Evolutionary conservation across 2,888 invertebrate species (phyloP).

Genomic region (Tetranychus truncatus): DNA sequence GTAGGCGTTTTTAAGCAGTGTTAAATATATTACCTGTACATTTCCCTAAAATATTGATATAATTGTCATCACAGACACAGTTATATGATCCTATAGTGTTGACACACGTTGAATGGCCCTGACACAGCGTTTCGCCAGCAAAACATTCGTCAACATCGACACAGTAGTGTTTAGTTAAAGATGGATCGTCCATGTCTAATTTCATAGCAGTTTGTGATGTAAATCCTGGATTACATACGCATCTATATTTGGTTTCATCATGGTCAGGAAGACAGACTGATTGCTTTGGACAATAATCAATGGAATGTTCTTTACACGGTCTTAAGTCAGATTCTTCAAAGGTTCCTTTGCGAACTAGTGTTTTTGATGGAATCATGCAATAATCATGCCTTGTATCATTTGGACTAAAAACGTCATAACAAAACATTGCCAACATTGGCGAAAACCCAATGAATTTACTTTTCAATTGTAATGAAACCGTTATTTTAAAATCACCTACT

Average conservation of each 20-base stretch:
- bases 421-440: background rate
- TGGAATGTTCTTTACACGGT: background rate
- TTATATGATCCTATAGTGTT: background rate
- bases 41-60: background rate
- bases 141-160: background rate
- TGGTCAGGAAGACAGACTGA: background rate
- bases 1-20: background rate
- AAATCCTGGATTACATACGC: background rate
- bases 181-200: background rate
- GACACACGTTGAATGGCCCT: background rate
- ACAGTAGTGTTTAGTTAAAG: background rate
- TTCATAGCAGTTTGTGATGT: background rate
- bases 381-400: background rate
- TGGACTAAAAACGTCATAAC: background rate
- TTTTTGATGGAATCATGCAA: background rate
- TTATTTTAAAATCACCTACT: background rate
- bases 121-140: background rate
- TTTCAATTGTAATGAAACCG: background rate
- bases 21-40: background rate
- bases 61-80: background rate
- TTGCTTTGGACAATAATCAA: background rate
- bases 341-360: background rate
- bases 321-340: background rate
- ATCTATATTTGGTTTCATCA: background rate
- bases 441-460: background rate